Evolutionary conservation across 2,113 vertebrate species (phyloP), one percentile per base, ranked within the genome.

Genomic region (Henicopernis longicauda): DNA sequence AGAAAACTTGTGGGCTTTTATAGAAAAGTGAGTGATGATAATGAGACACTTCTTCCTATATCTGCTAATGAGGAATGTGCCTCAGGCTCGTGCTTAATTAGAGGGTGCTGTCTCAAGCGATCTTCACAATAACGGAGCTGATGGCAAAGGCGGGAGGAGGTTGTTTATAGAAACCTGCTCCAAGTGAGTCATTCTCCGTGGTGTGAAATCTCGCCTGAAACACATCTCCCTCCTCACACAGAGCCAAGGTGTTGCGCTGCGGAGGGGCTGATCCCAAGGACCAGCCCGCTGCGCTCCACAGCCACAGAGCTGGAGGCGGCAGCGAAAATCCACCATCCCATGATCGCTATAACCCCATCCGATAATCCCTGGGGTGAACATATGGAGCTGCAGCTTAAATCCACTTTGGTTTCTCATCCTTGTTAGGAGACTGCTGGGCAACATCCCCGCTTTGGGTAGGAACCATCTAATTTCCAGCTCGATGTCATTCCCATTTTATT

Each of bases 141-240:
- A 78, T 90, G 86, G 83, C 32, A 36, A 71, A 77, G 85, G 85
- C 84, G 11, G 71, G 86, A 77, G 93, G 94, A 95, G 91, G 94
- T 69, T 93, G 71, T 87, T 95, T 86, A 95, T 95, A 92, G 94
- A 49, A 89, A 86, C 86, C 82, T 67, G 55, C 81, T 90, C 55
- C 65, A 7, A 40, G 89, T 83, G 36, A 94, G 62, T 95, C 90
- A 95, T 47, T 16, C 86, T 63, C 47, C 6, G 2, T 29, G 4
- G 34, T 5, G 42, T 86, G 93, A 86, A 50, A 73, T 62, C 90
- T 44, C 1, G 31, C 63, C 70, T 70, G 15, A 34, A 20, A 40
- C 65, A 3, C 15, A 2, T 40, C 76, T 58, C 59, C 36, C 32
- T 54, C 81, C 76, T 50, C 21, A 0, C 16, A 1, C 26, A 11